Evolutionary conservation across 2,797 vertebrate species (phyloP), one percentile per base, ranked within the genome.

Genomic region (Premnoplex brunnescens): DNA sequence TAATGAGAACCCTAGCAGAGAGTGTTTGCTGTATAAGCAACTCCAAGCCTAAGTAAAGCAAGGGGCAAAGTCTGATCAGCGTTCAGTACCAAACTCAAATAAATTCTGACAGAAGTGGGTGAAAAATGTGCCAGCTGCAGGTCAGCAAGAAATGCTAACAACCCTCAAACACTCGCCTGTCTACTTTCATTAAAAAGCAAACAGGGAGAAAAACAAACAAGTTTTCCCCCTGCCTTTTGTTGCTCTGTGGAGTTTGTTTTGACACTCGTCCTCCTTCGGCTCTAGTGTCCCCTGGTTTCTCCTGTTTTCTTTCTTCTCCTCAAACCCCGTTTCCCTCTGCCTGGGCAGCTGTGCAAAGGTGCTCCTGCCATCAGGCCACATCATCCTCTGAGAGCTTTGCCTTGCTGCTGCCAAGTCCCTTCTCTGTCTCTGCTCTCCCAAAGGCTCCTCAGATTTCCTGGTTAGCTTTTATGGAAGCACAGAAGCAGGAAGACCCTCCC

Each of bases 81-180:
- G 12, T 94, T 96, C 91, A 89, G 90, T 49, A 91, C 84, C 81
- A 94, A 95, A 95, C 86, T 96, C 94, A 96, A 96, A 96, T 95
- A 93, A 94, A 97, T 94, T 95, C 84, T 95, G 94, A 95, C 89
- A 96, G 96, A 95, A 95, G 81, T 60, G 92, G 86, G 86, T 94
- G 84, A 95, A 96, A 95, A 97, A 96, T 91, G 86, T 20, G 15
- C 81, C 93, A 96, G 88, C 92, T 93, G 93, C 84, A 94, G 88
- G 78, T 89, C 88, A 94, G 91, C 55, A 93, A 67, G 78, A 96
- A 96, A 94, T 4, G 64, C 86, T 95, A 87, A 95, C 81, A 89
- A 55, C 32, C 51, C 81, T 71, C 64, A 82, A 92, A 91, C 54
- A 54, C 56, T 83, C 3, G 27, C 49, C 78, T 93, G 91, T 81